A percentile compares a stretch with the other conserved stretches of the same genome.
Conservation (phyloP, 23 tunicate genomes). For the Trididemnum clinides region DNA sequence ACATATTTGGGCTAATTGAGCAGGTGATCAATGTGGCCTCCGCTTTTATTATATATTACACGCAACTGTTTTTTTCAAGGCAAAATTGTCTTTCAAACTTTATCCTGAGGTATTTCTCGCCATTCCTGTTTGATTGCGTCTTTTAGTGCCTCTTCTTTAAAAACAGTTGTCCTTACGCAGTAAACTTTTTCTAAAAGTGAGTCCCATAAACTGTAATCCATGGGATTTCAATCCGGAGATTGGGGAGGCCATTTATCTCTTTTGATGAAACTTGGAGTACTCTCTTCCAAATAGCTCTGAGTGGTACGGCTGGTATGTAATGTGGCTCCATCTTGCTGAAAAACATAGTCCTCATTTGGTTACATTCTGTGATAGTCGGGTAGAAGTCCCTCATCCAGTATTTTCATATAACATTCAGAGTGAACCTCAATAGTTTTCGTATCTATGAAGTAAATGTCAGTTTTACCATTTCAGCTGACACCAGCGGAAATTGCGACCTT, state of each 20-base stretch:
- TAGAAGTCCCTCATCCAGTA: not conserved
- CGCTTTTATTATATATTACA: not conserved
- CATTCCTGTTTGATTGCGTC: not conserved
- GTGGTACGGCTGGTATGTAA: constrained; percentile 8
- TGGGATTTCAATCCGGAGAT: constrained; percentile 24
- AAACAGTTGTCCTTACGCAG: constrained; percentile 3
- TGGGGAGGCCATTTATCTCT: constrained; percentile 10
- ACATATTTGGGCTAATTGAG: not conserved
- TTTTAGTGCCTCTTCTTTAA: not conserved
- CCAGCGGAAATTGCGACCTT: not conserved
- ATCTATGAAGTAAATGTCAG: constrained; percentile 1
- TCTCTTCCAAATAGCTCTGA: constrained; percentile 1
- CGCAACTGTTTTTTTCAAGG: not conserved
- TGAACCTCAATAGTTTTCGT: not conserved
- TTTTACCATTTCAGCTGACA: constrained; percentile 18
- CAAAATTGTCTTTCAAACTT: not conserved
- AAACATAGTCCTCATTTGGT: not conserved
- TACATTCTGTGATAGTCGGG: not conserved
- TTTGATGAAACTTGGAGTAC: constrained; percentile 11
- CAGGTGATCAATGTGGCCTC: not conserved
- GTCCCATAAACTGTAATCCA: constrained; percentile 4
- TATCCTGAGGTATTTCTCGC: not conserved
- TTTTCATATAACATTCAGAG: not conserved
- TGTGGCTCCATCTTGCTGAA: constrained; percentile 5
- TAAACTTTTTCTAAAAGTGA: constrained; percentile 7